Evolutionary conservation across 2,888 invertebrate genomes (phyloP).

Genomic region (Nematopogon swammerdamellus): DNA sequence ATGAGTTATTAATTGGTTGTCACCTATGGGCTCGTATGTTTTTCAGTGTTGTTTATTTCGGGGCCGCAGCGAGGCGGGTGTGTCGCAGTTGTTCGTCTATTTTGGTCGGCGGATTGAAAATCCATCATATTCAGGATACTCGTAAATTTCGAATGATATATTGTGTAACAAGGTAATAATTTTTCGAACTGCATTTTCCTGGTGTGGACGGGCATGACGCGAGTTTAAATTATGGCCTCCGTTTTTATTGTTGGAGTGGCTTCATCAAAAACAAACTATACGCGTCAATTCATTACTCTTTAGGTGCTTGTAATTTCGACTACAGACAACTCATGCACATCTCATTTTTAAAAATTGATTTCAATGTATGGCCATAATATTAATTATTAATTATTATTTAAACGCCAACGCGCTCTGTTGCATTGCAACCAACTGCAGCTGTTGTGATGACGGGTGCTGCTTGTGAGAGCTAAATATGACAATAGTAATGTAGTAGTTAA

Average conservation of each 20-base stretch:
- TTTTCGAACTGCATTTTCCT: constrained; percentile 40
- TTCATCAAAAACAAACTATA: not conserved
- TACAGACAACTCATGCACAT: no score
- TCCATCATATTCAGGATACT: constrained; percentile 55
- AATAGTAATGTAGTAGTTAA: no score
- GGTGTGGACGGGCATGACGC: constrained; percentile 51
- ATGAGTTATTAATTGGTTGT: constrained; percentile 59
- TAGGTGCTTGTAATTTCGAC: no score
- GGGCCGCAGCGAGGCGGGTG: constrained; percentile 24
- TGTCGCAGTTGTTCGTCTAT: constrained; percentile 35
- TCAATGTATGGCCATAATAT: no score
- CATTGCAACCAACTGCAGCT: no score
- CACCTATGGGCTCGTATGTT: constrained; percentile 46
- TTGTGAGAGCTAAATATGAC: no score
- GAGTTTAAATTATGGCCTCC: constrained; percentile 42
- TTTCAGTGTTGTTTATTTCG: constrained; percentile 40
- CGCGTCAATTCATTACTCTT: not conserved
- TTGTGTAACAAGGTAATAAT: constrained; percentile 52
- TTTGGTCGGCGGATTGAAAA: constrained; percentile 50
- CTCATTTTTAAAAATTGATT: no score
- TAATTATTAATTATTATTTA: no score
- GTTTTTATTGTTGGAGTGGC: not conserved
- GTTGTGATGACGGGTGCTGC: no score
- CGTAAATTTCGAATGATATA: constrained; percentile 54
- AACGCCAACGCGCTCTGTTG: no score